These are phyloP conservation scores for Chelmon rostratus DNA, from an alignment of 2,797 vertebrate species.

Conservation along the genomic window DNA sequence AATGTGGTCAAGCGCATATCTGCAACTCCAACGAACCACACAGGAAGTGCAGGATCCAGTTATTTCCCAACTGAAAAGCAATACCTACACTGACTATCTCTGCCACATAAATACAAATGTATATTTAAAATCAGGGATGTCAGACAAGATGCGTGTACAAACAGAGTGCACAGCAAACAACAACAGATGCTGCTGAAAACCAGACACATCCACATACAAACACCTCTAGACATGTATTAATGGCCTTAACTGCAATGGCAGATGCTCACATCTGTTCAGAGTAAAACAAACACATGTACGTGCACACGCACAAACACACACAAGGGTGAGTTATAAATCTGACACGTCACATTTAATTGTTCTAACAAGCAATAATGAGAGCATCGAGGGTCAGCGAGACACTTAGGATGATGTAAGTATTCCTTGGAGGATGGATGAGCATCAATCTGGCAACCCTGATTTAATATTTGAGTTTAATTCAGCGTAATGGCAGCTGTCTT, in stretches of 20 bases:
- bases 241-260: slow-evolving; percentile 71
- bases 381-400: slow-evolving; percentile 70
- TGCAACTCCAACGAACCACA: slow-evolving; percentile 9
- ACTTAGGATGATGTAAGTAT: slow-evolving; percentile 75
- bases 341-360: slow-evolving; percentile 78
- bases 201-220: slow-evolving; percentile 67
- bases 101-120: slow-evolving; percentile 8
- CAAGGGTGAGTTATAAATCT: slow-evolving; percentile 67
- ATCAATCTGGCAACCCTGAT: slow-evolving; percentile 75
- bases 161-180: slow-evolving; percentile 49
- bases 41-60: neutral
- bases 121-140: slow-evolving; percentile 42
- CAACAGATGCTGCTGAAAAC: slow-evolving; percentile 67
- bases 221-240: slow-evolving; percentile 78
- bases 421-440: slow-evolving; percentile 68
- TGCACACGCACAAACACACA: slow-evolving; percentile 51
- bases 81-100: neutral
- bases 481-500: slow-evolving; percentile 61
- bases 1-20: neutral
- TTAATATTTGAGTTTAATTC: slow-evolving; percentile 73
- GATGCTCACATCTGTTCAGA: slow-evolving; percentile 80
- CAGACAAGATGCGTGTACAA: slow-evolving; percentile 26
- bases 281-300: slow-evolving; percentile 50
- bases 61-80: neutral
- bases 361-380: slow-evolving; percentile 80